Base-by-base conservation (phyloP, 2,888 invertebrate species). In the Phytoseiulus persimilis region DNA sequence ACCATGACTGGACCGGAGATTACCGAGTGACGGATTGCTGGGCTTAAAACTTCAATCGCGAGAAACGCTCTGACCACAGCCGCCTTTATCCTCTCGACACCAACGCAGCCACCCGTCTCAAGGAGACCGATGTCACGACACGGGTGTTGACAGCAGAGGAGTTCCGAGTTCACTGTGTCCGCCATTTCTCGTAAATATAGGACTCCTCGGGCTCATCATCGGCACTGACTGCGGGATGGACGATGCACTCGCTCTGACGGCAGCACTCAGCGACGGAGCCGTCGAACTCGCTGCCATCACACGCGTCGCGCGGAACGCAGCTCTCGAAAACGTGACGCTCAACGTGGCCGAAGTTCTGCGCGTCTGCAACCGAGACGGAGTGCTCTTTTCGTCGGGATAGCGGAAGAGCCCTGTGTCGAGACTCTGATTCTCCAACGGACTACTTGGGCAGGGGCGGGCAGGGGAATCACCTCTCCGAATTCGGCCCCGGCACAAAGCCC, bases 271-370 rank as follows among this genome's bases (percentile, higher is more conserved):
- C 39, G 84, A 89, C 46, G 91, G 92, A 14, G 92, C 93, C 0
- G 91, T 18, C 65, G 92, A 94, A 91, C 92, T 96, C 83, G 92
- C 95, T 87, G 96, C 94, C 0, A 94, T 96, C 0, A 96, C 96
- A 0, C 95, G 95, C 90, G 95, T 94, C 0, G 94, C 94, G 91
- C 96, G 96, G 0, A 96, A 96, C 92, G 95, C 95, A 0, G 93
- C 92, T 0, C 93, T 96, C 90, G 94, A 95, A 23, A 94, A 96
- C 92, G 95, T 95, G 0, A 94, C 94, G 45, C 93, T 93, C 31
- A 96, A 96, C 92, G 95, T 95, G 33, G 94, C 95, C 91, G 90
- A 90, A 90, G 91, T 91, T 28, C 89, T 91, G 18, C 84, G 83
- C 9, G 83, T 90, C 32, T 90, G 90, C 83, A 89, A 89, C 2